Evolutionary conservation across 2,113 vertebrate species (phyloP).

Genomic region (Triplophysa rosa): DNA sequence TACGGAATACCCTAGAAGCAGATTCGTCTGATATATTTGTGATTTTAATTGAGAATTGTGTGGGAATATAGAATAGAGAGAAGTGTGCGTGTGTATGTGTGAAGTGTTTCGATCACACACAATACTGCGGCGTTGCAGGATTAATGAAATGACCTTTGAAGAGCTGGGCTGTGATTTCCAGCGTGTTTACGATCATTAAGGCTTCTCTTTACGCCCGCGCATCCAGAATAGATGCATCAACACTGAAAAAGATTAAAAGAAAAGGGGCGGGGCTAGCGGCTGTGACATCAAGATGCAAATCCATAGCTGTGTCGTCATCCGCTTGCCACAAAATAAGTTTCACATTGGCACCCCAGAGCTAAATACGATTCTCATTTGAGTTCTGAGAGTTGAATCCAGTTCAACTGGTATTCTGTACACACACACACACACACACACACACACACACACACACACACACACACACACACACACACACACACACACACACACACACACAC

Average conservation of each 20-base stretch:
- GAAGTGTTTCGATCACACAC: slow-evolving; percentile 13
- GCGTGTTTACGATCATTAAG: slow-evolving; percentile 47
- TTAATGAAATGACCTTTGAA: slow-evolving; percentile 54
- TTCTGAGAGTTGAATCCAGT: too few species aligned
- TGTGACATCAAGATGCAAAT: neutral
- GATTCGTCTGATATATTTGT: slow-evolving; percentile 11
- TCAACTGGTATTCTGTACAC: too few species aligned
- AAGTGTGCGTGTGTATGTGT: neutral
- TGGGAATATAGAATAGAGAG: neutral
- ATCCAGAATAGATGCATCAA: slow-evolving; percentile 28
- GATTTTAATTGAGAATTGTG: slow-evolving; percentile 4
- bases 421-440: too few species aligned
- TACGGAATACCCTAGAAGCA: too few species aligned
- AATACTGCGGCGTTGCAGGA: slow-evolving; percentile 26
- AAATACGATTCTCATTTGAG: neutral
- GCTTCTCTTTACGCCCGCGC: slow-evolving; percentile 1
- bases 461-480: too few species aligned
- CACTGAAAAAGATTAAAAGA: slow-evolving; percentile 1
- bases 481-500: too few species aligned
- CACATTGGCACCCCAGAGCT: neutral
- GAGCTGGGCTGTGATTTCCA: slow-evolving; percentile 44
- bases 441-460: too few species aligned
- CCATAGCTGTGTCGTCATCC: slow-evolving; percentile 24
- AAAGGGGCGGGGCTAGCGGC: neutral
- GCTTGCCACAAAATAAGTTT: slow-evolving; percentile 8